Percentiles rank a stretch among this genome's conserved stretches.
phyloP scores from a whole-genome alignment of 2,113 vertebrate genomes.

The Chionomys nivalis region DNA sequence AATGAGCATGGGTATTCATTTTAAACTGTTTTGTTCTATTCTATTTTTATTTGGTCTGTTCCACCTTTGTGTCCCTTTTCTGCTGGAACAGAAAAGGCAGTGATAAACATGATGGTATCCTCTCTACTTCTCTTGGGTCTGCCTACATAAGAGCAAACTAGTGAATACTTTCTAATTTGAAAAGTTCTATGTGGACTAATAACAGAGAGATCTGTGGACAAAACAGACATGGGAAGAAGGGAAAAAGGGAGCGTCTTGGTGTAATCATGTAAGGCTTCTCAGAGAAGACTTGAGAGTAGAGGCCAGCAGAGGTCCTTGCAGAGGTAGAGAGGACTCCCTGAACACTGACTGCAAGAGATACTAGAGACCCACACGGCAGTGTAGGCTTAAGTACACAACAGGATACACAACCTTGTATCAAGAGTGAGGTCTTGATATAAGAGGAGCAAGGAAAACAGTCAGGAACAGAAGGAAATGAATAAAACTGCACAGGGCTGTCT shows the following conservation, averaged over 20 bases:
- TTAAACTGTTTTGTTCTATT: neutral
- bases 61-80: neutral
- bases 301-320: neutral
- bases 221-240: neutral
- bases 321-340: neutral
- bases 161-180: neutral
- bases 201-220: neutral
- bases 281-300: neutral
- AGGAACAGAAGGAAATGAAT: neutral
- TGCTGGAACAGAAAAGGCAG: neutral
- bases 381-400: neutral
- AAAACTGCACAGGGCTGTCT: neutral
- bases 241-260: neutral
- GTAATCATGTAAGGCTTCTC: neutral
- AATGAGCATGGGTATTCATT: neutral
- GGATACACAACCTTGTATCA: neutral
- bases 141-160: neutral
- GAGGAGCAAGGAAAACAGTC: neutral
- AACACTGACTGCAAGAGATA: neutral
- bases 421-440: neutral
- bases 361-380: neutral
- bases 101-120: neutral
- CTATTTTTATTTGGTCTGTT: neutral
- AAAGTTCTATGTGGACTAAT: neutral
- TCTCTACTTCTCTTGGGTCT: neutral